phyloP scores from a whole-genome alignment of 2,797 vertebrate genomes.

The Rhinichthys osculus region DNA sequence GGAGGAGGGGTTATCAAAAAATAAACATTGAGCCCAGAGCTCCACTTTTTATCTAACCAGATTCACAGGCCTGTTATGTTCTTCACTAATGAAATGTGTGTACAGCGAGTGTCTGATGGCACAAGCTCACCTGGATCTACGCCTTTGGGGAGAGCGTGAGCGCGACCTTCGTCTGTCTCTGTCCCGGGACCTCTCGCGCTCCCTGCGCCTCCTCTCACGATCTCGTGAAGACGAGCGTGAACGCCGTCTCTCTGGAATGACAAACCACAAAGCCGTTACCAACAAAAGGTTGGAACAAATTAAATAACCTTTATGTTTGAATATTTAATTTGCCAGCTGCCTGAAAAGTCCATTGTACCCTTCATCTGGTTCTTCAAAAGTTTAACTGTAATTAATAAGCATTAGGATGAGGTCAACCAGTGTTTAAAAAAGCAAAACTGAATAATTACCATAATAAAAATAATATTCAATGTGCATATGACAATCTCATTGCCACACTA shows the following conservation, averaged over 20 bases:
- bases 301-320: neutral
- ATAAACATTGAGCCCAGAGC: neutral
- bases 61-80: neutral
- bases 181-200: slow-evolving; percentile 88
- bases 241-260: slow-evolving; percentile 84
- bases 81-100: neutral
- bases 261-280: neutral
- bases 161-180: slow-evolving; percentile 86
- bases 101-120: neutral
- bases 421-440: neutral
- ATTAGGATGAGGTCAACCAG: neutral
- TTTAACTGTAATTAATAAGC: neutral
- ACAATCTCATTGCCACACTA: neutral
- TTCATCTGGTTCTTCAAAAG: neutral
- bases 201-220: slow-evolving; percentile 85
- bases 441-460: neutral
- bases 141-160: slow-evolving; percentile 88
- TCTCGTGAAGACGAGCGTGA: slow-evolving; percentile 89
- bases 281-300: neutral
- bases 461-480: neutral
- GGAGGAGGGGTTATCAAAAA: slow-evolving; percentile 57
- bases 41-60: neutral
- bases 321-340: neutral
- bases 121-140: slow-evolving; percentile 86
- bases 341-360: neutral